Conservation (phyloP, 2,797 vertebrate species). For the Liasis olivaceus region DNA sequence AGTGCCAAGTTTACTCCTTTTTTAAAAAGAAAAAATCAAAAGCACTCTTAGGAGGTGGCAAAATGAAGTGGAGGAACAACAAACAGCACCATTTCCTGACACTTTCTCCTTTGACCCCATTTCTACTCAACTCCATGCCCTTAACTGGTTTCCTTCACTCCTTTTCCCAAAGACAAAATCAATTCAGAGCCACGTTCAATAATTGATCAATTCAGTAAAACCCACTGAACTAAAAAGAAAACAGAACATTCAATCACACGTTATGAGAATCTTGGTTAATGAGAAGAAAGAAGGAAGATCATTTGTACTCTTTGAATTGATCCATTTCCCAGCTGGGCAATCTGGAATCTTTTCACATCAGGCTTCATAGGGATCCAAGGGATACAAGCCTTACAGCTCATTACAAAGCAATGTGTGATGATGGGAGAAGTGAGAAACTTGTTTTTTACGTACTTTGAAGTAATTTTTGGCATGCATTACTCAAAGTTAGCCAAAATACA, state of each 20-base stretch:
- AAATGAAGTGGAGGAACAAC: background rate
- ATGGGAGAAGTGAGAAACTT: background rate
- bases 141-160: background rate
- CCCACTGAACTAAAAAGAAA: background rate
- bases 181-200: background rate
- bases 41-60: background rate
- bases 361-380: background rate
- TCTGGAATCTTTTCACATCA: background rate
- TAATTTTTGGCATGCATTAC: background rate
- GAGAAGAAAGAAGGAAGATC: background rate
- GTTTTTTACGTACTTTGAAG: background rate
- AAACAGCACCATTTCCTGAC: background rate
- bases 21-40: background rate
- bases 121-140: background rate
- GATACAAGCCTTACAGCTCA: background rate
- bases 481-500: background rate
- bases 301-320: background rate
- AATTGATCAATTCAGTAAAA: background rate
- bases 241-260: background rate
- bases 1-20: background rate
- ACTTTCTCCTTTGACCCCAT: background rate
- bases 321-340: background rate
- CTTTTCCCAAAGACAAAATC: background rate
- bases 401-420: background rate
- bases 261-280: background rate